Evolutionary conservation across 2,113 vertebrate genomes (phyloP), one percentile per base, ranked within the genome.

Genomic region (Pteronura brasiliensis): DNA sequence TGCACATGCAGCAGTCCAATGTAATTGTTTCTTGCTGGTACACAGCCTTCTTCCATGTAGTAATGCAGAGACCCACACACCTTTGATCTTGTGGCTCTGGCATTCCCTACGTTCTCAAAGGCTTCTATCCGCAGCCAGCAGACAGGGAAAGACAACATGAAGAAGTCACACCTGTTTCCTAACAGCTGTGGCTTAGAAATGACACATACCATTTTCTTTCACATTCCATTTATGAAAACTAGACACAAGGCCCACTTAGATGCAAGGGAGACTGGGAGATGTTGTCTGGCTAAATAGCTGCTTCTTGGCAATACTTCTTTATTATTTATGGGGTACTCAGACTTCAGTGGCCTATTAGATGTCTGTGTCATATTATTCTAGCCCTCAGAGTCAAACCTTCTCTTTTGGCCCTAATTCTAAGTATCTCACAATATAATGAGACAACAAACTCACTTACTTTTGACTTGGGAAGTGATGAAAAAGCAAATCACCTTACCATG

Each of bases 291-390:
- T 85, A 20, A 85, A 34, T 57, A 76, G 49, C 63, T 80, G 17
- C n/a, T 93, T 76, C 92, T 91, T 92, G 57, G 77, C 42, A 59
- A 91, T 82, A 95, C 71, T 49, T 93, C 55, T 57, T 5, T 76
- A 49, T 76, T 90, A 81, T 76, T 93, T 91, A 84, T 49, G 42
- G 34, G 7, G 13, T 59, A 36, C 49, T 93, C 82, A 52, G 23
- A 36, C 72, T 84, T 96, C 90, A 91, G 36, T 36, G 29, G 49
- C 52, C 76, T 88, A 25, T n/a, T 90, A 79, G 18, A 52, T 76
- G 27, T 52, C 65, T 71, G 34, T 49, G 74, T 82, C 42, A 69
- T 52, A 69, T 80, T 95, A 69, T 57, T 39, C 42, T 72, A 92
- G 36, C 27, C 36, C 82, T 96, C 69, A 88, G 42, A 93, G 23